A percentile compares a stretch with the other conserved stretches of the same genome.
phyloP scores from a whole-genome alignment of 2,113 vertebrate genomes.

The Pelecanus crispus region DNA sequence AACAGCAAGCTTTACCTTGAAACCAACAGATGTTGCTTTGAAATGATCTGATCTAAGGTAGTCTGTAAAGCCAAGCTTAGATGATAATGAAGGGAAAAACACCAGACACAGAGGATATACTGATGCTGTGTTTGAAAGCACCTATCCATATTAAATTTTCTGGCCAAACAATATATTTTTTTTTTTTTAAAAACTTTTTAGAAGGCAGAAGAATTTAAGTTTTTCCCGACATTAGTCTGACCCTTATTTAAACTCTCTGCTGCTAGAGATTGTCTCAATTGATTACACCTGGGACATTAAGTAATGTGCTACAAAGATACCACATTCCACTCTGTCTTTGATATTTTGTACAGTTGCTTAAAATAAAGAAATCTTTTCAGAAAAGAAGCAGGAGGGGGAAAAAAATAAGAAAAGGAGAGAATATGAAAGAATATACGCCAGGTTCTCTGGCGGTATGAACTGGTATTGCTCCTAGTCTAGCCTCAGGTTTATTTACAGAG shows the following conservation, averaged over 20 bases:
- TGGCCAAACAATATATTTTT: not conserved
- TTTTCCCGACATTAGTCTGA: not conserved
- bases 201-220: not conserved
- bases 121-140: not conserved
- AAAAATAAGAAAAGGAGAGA: not conserved
- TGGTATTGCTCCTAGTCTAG: not conserved
- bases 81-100: not conserved
- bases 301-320: not conserved
- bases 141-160: not conserved
- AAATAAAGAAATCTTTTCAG: not conserved
- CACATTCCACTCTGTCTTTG: not conserved
- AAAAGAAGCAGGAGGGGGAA: not conserved
- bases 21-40: constrained; percentile 30
- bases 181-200: not conserved
- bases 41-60: constrained; percentile 15
- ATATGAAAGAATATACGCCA: not conserved
- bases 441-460: not conserved
- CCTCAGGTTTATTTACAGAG: constrained; percentile 29
- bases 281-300: not conserved
- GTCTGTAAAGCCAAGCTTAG: not conserved
- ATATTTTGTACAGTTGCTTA: not conserved
- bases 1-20: constrained; percentile 14
- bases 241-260: not conserved
- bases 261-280: not conserved
- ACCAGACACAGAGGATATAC: not conserved